phyloP scores from a whole-genome alignment of 2,888 invertebrate genomes.

The Ectemnius continuus region DNA sequence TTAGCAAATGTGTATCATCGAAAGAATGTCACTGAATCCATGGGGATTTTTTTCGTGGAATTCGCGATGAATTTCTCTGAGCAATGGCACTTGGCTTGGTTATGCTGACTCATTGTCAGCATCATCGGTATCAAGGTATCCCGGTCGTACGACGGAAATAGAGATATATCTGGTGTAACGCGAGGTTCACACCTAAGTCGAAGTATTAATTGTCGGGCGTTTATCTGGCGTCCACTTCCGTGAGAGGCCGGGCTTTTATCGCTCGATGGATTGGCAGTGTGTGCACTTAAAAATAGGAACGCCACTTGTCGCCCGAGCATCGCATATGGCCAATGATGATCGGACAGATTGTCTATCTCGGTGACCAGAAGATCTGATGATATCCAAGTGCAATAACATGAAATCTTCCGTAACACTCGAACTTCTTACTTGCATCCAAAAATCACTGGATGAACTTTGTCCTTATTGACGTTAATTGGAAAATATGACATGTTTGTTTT shows the following conservation, averaged over 20 bases:
- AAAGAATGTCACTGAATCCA: too few species aligned
- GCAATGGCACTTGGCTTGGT: too few species aligned
- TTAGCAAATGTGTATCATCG: too few species aligned
- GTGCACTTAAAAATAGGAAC: slow-evolving; percentile 49
- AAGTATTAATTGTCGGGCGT: slow-evolving; percentile 14
- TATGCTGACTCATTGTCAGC: too few species aligned
- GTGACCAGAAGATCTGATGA: slow-evolving; percentile 32
- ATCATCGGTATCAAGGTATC: too few species aligned
- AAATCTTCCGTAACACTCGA: not conserved
- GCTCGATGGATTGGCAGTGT: slow-evolving; percentile 4
- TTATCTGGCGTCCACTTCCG: slow-evolving; percentile 44
- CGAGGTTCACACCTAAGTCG: not conserved
- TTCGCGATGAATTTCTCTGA: too few species aligned
- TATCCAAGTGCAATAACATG: slow-evolving; percentile 17
- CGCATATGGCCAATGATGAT: slow-evolving; percentile 17
- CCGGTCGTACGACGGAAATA: too few species aligned
- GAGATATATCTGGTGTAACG: not conserved
- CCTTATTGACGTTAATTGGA: too few species aligned
- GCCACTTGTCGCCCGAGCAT: slow-evolving; percentile 13
- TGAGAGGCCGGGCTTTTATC: slow-evolving; percentile 44
- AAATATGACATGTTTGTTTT: too few species aligned
- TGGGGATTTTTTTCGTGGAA: too few species aligned
- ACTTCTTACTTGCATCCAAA: too few species aligned
- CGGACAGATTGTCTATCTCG: slow-evolving; percentile 22
- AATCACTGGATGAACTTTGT: too few species aligned